A percentile compares a stretch with the other conserved stretches of the same genome.
These are phyloP conservation scores for Bombus picipes DNA, from an alignment of 1,140 invertebrate genomes.

Conservation along the genomic window DNA sequence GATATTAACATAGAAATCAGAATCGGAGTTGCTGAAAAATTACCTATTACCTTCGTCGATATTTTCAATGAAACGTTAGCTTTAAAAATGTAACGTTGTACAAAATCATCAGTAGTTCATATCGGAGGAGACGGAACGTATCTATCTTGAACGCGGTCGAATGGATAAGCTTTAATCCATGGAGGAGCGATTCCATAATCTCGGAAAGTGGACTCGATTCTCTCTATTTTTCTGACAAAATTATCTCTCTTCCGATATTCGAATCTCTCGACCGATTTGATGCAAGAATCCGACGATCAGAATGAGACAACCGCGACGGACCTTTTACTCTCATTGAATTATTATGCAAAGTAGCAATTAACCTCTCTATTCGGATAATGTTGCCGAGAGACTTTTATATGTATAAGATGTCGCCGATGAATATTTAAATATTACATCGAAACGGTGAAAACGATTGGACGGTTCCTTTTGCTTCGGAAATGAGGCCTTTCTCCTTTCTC, in stretches of 20 bases:
- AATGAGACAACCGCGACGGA: constrained; percentile 41
- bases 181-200: constrained; percentile 52
- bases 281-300: constrained; percentile 1
- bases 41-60: no score
- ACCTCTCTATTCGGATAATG: constrained; percentile 66
- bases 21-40: background rate
- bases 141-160: constrained; percentile 20
- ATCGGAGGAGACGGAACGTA: background rate
- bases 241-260: constrained; percentile 62
- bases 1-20: background rate
- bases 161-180: constrained; percentile 4
- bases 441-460: constrained; percentile 27
- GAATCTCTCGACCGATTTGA: constrained; percentile 44
- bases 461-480: constrained; percentile 53
- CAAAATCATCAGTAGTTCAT: background rate
- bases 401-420: constrained; percentile 71
- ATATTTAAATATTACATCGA: constrained; percentile 69
- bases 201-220: constrained; percentile 40
- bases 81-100: background rate
- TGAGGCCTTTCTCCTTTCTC: constrained; percentile 39
- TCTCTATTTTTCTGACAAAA: constrained; percentile 48
- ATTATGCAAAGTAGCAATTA: constrained; percentile 77
- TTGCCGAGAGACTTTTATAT: constrained; percentile 51
- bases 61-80: no score
- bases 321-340: constrained; percentile 69